These are phyloP conservation scores for Odontophorus gujanensis DNA, from an alignment of 2,113 vertebrate species.

Conservation along the genomic window DNA sequence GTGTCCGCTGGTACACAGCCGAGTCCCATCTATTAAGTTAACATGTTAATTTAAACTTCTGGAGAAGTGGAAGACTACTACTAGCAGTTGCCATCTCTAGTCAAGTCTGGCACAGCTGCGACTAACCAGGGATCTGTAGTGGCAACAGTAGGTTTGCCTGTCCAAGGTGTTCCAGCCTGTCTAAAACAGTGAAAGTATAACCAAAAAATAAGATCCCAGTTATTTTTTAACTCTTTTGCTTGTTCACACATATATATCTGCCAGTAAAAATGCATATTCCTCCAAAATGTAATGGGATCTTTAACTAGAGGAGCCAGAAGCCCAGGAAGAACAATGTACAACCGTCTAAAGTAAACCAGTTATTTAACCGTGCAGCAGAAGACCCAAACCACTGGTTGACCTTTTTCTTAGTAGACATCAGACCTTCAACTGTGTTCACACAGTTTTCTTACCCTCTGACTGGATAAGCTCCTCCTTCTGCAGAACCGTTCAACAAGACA, in stretches of 20 bases:
- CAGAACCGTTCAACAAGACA: constrained; percentile 81
- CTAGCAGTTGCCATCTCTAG: background rate
- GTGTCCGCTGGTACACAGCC: background rate
- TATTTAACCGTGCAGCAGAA: background rate
- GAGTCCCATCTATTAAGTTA: background rate
- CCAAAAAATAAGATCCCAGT: background rate
- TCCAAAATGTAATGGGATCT: background rate
- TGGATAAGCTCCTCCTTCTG: constrained; percentile 76
- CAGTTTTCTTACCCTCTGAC: constrained; percentile 72
- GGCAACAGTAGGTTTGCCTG: background rate
- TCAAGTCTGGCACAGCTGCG: accelerated
- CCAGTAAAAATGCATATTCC: background rate
- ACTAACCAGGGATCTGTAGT: background rate
- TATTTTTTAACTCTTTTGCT: background rate
- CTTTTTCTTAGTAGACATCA: background rate
- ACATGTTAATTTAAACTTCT: background rate
- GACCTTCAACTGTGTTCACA: background rate
- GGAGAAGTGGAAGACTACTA: background rate
- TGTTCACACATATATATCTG: background rate
- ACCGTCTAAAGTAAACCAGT: background rate
- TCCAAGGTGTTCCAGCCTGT: background rate
- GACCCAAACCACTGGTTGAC: background rate
- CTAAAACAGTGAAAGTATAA: background rate
- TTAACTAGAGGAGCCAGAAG: background rate
- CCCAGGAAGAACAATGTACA: background rate